Evolutionary conservation across 53 echinoderm and acorn worm genomes (phyloP), one percentile per base, ranked within the genome.

Genomic region (Paelopatides confundens): DNA sequence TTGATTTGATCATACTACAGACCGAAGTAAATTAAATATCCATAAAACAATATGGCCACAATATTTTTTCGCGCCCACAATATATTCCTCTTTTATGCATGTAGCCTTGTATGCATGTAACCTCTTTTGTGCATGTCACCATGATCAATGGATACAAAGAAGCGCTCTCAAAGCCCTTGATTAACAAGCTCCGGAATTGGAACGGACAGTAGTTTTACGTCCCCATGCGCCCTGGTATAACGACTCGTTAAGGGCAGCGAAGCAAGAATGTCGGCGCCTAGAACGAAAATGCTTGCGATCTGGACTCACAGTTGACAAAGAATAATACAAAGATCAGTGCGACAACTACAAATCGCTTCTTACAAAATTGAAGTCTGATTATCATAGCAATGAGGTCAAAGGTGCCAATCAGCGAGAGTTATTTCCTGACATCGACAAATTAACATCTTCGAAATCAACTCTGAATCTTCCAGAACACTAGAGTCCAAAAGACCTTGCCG

Each of bases 201-300:
- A 91, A 48, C 78, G 64, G 35, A 78, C 36, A 12, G 31, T 91
- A 17, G 69, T 87, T 31, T 70, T 91, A 30, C 81, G 86, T 3
- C 91, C 87, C 1, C 51, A 91, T 24, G 82, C 70, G 15, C 82
- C 82, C 2, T 91, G 91, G 87, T 91, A 86, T 66, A 81, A 65
- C 32, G 78, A 90, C 10, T 63, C 74, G 3, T 66, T 77, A 8
- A 65, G 91, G 26, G 28, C 31, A 6, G 69, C 36, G 1, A 87
- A 87, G 28, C 86, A 85, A 50, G 77, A 90, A 66, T 66, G 86
- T 35, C 63, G 90, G 43, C 49, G 81, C 43, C 17, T 12, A 43
- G 90, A 86, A 33, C 63, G 90, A 51, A 47, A 26, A 78, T 63
- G 28, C 24, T 12, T 69, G 31, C 58, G 66, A 5, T 65, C 65